A percentile compares a stretch with the other conserved stretches of the same genome.
These are phyloP conservation scores for Lepetodrilus schrolli DNA, from an alignment of 2,888 invertebrate species.

Conservation along the genomic window DNA sequence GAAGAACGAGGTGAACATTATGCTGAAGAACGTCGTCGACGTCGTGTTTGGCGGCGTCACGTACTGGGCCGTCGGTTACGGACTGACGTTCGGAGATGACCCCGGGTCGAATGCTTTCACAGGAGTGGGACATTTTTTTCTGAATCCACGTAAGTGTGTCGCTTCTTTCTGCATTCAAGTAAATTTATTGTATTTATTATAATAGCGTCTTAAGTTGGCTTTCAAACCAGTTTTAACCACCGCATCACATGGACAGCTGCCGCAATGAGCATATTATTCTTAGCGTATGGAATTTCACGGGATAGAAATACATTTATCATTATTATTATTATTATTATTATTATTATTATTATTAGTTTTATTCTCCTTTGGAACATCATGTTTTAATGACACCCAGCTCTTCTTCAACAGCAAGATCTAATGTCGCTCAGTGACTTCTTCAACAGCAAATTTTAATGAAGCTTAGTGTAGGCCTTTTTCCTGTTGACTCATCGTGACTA, in stretches of 20 bases:
- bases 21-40: slow-evolving; percentile 97
- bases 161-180: background rate
- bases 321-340: background rate
- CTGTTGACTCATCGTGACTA: too few relatives aligned
- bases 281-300: too few relatives aligned
- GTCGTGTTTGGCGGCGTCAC: slow-evolving; percentile 93
- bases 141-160: slow-evolving; percentile 76
- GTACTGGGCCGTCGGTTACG: slow-evolving; percentile 96
- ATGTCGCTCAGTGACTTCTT: too few relatives aligned
- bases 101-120: slow-evolving; percentile 84
- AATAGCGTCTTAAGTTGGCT: background rate
- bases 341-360: too few relatives aligned
- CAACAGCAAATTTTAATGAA: too few relatives aligned
- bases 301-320: background rate
- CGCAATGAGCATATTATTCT: background rate
- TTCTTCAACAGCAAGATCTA: too few relatives aligned
- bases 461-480: too few relatives aligned
- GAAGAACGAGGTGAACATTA: slow-evolving; percentile 94
- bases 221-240: background rate
- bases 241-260: too few relatives aligned
- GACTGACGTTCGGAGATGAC: slow-evolving; percentile 84
- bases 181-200: background rate
- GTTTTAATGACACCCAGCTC: too few relatives aligned
- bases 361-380: too few relatives aligned
- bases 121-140: slow-evolving; percentile 87